Base-by-base conservation (phyloP, 2,113 vertebrate genomes). In the Tragelaphus scriptus region DNA sequence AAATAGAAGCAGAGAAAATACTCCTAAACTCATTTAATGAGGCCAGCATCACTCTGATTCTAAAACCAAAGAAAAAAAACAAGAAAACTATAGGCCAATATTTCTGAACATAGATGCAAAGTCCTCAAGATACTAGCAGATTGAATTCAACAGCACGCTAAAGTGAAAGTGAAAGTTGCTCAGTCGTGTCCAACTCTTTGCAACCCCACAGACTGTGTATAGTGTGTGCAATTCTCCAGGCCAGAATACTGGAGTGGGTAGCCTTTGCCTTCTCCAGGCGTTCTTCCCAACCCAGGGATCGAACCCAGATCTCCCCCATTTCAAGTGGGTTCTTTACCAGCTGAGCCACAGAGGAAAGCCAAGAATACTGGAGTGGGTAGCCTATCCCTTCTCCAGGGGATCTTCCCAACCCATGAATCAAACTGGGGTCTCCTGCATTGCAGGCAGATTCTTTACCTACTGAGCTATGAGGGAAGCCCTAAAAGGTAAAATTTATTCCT, bases 71-170 rank as follows among this genome's bases (percentile, higher is more conserved):
- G 30, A 44, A 88, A 30, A 30, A 82, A 30, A 26, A 44, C 19
- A 88, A 51, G 21, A 86, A 88, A 88, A 44, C 75, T 49, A 15
- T 1, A 49, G 47, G 30, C 15, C 23, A 75, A 1, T 58, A 30
- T 93, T 32, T 86, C 86, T 94, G 51, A 82, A 68, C 23, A 71
- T 30, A 71, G 36, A 58, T 89, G 51, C 23, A 58, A n/a, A 82
- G n/a, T 88, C 36, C 51, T 94, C 51, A 36, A 88, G 71, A 82
- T 81, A 47, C 26, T 94, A 80, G 19, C 58, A 80, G 58, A 49
- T 17, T 32, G 71, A 47, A 61, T 61, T 91, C 13, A 81, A 25
- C 49, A 55, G 28, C n/a, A n/a, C 30, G 3, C 32, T 32, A 44
- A 84, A 65, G 63, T 71, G n/a, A 71, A 36, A 71, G 17, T 71